A percentile compares a stretch with the other conserved stretches of the same genome.
phyloP scores from a whole-genome alignment of 2,113 vertebrate genomes.

The Pseudopipra pipra region DNA sequence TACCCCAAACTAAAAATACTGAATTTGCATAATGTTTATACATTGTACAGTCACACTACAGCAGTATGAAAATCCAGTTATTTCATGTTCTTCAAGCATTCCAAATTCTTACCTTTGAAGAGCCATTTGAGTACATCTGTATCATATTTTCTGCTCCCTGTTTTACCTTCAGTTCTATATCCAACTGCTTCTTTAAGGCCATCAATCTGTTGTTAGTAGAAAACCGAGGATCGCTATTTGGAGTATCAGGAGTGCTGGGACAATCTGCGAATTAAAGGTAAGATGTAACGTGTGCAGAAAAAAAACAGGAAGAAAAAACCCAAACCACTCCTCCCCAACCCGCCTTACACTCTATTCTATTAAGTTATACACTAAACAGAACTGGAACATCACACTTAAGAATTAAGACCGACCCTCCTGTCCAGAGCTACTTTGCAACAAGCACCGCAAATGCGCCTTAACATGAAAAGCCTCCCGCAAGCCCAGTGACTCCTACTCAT shows the following conservation, averaged over 20 bases:
- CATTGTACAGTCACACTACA: neutral
- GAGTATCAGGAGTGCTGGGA: conserved; percentile 92
- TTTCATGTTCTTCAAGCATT: neutral
- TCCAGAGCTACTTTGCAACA: conserved; percentile 21
- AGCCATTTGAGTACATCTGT: conserved; percentile 97
- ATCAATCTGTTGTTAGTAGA: conserved; percentile 87
- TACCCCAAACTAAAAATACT: neutral
- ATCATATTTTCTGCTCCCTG: conserved; percentile 99
- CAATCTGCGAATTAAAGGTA: conserved; percentile 81
- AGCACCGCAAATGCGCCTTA: conserved; percentile 41
- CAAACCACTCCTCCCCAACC: neutral
- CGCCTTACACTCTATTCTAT: neutral
- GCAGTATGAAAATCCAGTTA: neutral
- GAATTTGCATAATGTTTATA: neutral
- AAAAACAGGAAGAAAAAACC: neutral
- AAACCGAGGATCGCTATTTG: conserved; percentile 87
- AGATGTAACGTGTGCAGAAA: neutral
- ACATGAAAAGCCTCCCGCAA: neutral
- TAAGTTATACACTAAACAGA: neutral
- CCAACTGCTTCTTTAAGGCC: conserved; percentile 92
- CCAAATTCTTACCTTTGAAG: conserved; percentile 87
- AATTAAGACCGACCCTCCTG: neutral
- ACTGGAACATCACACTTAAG: neutral
- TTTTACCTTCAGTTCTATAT: conserved; percentile 98
- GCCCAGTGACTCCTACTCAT: conserved; percentile 23